phyloP scores from a whole-genome alignment of 2,113 vertebrate species.

The Vidua chalybeata region DNA sequence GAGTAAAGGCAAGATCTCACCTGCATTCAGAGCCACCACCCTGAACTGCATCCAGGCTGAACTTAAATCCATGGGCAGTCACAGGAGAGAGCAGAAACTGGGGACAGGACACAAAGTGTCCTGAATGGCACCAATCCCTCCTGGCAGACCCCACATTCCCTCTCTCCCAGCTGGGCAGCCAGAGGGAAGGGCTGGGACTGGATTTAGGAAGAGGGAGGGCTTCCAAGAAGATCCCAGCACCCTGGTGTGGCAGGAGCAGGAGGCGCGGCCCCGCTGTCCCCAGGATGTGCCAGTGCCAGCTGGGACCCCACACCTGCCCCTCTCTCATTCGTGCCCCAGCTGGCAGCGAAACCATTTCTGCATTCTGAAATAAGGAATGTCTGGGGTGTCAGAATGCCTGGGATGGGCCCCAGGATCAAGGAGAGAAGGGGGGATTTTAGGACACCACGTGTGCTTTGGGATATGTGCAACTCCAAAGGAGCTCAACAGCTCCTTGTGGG shows the following conservation, averaged over 20 bases:
- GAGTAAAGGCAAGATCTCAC: neutral
- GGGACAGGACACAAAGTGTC: accelerated
- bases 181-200: accelerated
- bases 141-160: accelerated
- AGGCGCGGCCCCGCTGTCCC: accelerated
- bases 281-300: accelerated
- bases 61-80: neutral
- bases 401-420: neutral
- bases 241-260: neutral
- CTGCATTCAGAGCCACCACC: neutral
- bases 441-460: neutral
- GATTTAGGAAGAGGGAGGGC: neutral
- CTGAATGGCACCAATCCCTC: accelerated
- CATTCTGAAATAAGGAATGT: neutral
- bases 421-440: neutral
- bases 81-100: neutral
- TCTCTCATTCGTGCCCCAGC: accelerated
- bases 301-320: neutral
- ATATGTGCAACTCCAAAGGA: neutral
- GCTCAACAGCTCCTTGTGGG: neutral
- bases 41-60: neutral
- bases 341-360: neutral
- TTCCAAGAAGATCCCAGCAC: neutral
- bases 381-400: neutral
- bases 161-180: neutral